Base-by-base conservation (phyloP, 2,113 vertebrate species). In the Dromiciops gliroides region DNA sequence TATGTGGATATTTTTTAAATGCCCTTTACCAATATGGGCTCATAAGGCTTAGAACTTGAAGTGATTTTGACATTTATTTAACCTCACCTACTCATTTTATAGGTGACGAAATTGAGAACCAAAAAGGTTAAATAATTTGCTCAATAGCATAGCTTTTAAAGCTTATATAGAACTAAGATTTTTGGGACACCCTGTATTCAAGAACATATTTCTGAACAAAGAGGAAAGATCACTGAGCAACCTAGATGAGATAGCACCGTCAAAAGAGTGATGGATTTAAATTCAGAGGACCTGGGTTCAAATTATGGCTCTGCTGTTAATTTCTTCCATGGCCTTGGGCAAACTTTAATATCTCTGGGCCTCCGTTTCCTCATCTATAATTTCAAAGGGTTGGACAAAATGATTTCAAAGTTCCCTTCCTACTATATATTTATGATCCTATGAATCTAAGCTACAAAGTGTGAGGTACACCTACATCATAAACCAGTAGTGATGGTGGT, bases 151-250 rank as follows among this genome's bases (percentile, higher is more conserved):
- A 67, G 56, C 31, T 37, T 0, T 37, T 67, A 67, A 67, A 67
- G 1, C 11, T 67, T 37, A 67, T 10, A 37, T 67, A 10, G 3
- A 67, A 67, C 28, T 67, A 67, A 67, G 56, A 67, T 12, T 67
- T 67, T 67, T 37, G 28, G 31, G 28, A 67, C 10, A 67, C 16
- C 92, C 37, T 88, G 3, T 0, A 67, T n/a, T 56, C 14, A 37
- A 89, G 31, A 24, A 3, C 83, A 44, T 49, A 83, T 96, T 93
- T 94, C 53, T 93, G 89, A 89, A 60, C 5, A 0, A 52, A 90
- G 95, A 60, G 9, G 52, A 48, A 50, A 96, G 50, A 28, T 25
- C 60, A 90, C 1, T 92, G 51, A 93, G 88, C 88, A 67, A 19
- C 0, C 12, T 1, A 51, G 19, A 51, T 90, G n/a, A 75, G 6